phyloP scores from a whole-genome alignment of 2,888 invertebrate species.

The Stenurella melanura region DNA sequence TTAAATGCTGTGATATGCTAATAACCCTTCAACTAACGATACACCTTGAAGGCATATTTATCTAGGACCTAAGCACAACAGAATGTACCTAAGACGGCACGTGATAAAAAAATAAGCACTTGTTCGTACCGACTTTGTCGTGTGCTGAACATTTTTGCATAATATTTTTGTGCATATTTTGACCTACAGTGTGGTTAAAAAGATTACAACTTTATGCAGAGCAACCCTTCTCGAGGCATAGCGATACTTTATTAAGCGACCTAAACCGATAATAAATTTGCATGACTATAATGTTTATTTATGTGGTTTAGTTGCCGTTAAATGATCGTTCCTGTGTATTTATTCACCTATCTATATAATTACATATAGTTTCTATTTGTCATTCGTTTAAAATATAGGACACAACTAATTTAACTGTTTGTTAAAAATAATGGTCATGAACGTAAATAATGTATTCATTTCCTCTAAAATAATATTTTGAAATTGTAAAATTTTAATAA shows the following conservation, averaged over 20 bases:
- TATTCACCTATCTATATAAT: slow-evolving; percentile 6
- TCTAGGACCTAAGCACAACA: neutral
- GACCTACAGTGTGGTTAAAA: neutral
- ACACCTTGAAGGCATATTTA: neutral
- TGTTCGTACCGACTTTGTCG: neutral
- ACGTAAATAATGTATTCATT: slow-evolving; percentile 8
- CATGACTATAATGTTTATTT: slow-evolving; percentile 8
- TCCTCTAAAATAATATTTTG: neutral
- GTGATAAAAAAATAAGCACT: neutral
- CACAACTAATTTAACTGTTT: neutral
- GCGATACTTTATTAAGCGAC: neutral
- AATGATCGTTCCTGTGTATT: neutral
- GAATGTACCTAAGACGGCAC: neutral
- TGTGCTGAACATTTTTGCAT: neutral
- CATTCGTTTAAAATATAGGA: neutral
- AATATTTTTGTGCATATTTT: neutral
- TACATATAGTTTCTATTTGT: neutral
- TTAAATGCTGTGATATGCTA: no score
- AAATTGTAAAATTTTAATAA: neutral
- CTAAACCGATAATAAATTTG: neutral
- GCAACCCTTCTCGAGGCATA: neutral
- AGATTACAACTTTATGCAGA: neutral
- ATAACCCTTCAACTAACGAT: neutral
- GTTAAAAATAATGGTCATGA: neutral
- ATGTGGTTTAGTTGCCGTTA: neutral